These are phyloP conservation scores for Nannospalax galili DNA, from an alignment of 2,113 vertebrate genomes.

Conservation along the genomic window DNA sequence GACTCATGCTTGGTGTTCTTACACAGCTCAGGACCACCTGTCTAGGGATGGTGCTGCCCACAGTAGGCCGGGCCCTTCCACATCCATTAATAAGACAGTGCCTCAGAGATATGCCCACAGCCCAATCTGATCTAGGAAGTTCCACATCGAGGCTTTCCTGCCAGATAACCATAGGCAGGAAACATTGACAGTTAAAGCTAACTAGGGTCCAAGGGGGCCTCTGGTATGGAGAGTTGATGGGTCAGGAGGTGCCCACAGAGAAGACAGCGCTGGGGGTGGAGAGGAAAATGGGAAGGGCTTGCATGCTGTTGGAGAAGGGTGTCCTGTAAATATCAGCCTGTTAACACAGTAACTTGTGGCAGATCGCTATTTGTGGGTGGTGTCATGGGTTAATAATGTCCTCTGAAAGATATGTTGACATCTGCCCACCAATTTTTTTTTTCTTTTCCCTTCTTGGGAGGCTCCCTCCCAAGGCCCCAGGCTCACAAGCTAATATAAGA, in stretches of 20 bases:
- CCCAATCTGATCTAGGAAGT: not conserved
- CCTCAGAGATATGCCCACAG: not conserved
- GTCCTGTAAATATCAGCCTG: not conserved
- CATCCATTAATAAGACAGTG: not conserved
- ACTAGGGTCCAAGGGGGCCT: not conserved
- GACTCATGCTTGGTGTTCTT: not conserved
- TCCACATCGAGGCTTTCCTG: not conserved
- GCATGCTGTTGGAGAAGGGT: not conserved
- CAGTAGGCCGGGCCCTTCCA: not conserved
- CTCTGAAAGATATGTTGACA: not conserved
- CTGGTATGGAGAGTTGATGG: not conserved
- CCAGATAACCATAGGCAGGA: not conserved
- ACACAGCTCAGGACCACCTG: not conserved
- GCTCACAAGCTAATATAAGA: too few species aligned
- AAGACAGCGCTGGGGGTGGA: not conserved
- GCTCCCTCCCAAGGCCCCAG: too few species aligned
- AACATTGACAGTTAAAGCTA: not conserved
- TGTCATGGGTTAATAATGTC: not conserved
- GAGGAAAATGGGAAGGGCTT: not conserved
- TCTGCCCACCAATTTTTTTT: too few species aligned
- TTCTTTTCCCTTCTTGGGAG: too few species aligned
- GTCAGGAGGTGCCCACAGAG: not conserved
- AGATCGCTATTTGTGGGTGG: not conserved
- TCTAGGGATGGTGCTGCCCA: not conserved
- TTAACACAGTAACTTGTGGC: not conserved